Evolutionary conservation across 2,888 invertebrate species (phyloP).

Genomic region (Eumacrocentrus americanus): DNA sequence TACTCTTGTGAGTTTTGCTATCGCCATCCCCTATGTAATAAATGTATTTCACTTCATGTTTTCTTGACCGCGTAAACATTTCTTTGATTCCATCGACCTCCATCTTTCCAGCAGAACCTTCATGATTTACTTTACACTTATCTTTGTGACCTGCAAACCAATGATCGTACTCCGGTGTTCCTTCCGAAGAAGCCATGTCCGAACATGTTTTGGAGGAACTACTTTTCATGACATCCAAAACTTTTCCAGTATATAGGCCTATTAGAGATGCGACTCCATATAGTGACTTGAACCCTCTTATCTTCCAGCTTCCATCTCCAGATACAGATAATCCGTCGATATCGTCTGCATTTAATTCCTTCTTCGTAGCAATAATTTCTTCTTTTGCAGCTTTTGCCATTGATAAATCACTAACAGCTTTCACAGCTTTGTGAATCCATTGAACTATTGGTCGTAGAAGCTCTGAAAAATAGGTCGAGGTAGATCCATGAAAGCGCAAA

Average conservation of each 20-base stretch:
- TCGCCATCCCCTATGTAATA: slow-evolving; percentile 15
- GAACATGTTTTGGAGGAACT: slow-evolving; percentile 21
- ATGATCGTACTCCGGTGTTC: no score
- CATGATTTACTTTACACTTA: no score
- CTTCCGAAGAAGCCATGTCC: neutral
- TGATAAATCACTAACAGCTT: slow-evolving; percentile 31
- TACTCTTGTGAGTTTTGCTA: no score
- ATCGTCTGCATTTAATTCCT: slow-evolving; percentile 33
- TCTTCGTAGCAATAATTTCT: no score
- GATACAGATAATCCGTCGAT: slow-evolving; percentile 35
- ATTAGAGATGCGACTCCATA: slow-evolving; percentile 37
- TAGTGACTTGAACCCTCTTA: slow-evolving; percentile 32
- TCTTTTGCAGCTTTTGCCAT: slow-evolving; percentile 21
- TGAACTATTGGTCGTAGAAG: no score
- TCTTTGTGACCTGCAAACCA: no score
- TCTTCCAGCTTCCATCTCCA: slow-evolving; percentile 38
- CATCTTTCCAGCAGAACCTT: no score
- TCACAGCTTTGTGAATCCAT: slow-evolving; percentile 31
- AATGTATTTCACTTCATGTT: slow-evolving; percentile 26
- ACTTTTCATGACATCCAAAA: slow-evolving; percentile 26
- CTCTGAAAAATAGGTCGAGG: no score
- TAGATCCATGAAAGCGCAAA: slow-evolving; percentile 44
- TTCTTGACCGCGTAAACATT: slow-evolving; percentile 21
- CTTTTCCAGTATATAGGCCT: slow-evolving; percentile 34
- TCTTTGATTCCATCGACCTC: slow-evolving; percentile 22